Percentiles rank a stretch among this genome's conserved stretches.
phyloP scores from a whole-genome alignment of 2,113 vertebrate genomes.

The Oryzias melastigma region DNA sequence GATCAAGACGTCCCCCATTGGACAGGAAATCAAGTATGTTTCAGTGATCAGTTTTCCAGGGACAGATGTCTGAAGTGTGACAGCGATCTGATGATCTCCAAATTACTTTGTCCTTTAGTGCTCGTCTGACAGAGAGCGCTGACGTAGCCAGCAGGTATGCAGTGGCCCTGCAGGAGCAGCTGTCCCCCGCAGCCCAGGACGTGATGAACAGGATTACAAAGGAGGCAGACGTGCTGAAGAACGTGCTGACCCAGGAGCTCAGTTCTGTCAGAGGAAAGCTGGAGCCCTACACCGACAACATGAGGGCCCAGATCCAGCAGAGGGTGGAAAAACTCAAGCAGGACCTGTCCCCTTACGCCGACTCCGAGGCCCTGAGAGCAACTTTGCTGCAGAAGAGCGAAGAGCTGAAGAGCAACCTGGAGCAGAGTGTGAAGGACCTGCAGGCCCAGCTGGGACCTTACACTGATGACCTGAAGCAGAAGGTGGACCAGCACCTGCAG shows the following conservation, averaged over 20 bases:
- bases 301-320: constrained; percentile 79
- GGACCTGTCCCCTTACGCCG: constrained; percentile 57
- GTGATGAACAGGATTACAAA: constrained; percentile 57
- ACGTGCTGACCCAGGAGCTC: constrained; percentile 66
- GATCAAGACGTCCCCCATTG: constrained; percentile 75
- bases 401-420: constrained; percentile 62
- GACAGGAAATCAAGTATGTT: constrained; percentile 77
- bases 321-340: constrained; percentile 73
- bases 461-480: constrained; percentile 60
- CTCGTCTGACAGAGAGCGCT: constrained; percentile 50
- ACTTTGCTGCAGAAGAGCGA: constrained; percentile 62
- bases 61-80: neutral
- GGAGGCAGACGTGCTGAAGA: constrained; percentile 66
- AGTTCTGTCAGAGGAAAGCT: constrained; percentile 53
- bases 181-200: constrained; percentile 57
- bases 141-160: constrained; percentile 65
- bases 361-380: constrained; percentile 58
- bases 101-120: constrained; percentile 25
- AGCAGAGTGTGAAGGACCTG: constrained; percentile 66
- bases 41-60: too few species aligned
- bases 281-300: constrained; percentile 75
- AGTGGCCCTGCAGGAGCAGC: constrained; percentile 54
- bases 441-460: constrained; percentile 68
- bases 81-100: neutral
- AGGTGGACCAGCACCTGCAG: constrained; percentile 62